A percentile compares a stretch with the other conserved stretches of the same genome.
Evolutionary conservation across 2,797 vertebrate genomes (phyloP).

Genomic region (Phalloptychus januarius): DNA sequence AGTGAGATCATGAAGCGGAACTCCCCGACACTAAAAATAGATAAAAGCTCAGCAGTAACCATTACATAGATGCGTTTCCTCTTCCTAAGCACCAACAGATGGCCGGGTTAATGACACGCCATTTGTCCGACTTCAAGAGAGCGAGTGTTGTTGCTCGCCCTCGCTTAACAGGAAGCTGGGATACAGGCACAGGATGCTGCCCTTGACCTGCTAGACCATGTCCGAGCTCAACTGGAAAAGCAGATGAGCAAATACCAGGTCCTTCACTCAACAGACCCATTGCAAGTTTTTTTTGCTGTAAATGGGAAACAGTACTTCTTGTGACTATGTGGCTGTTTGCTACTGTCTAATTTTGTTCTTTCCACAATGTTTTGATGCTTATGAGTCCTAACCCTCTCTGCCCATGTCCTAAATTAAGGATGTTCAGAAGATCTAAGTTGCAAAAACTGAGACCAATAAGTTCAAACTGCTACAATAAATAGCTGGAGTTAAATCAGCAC

Average conservation of each 20-base stretch:
- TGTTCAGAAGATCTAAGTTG: constrained; percentile 34
- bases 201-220: constrained; percentile 31
- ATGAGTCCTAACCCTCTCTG: constrained; percentile 10
- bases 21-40: constrained; percentile 70
- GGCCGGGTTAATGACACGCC: constrained; percentile 51
- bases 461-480: neutral
- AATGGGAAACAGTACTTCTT: constrained; percentile 15
- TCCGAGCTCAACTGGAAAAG: constrained; percentile 53
- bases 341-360: constrained; percentile 3
- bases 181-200: constrained; percentile 57
- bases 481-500: constrained; percentile 2
- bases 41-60: constrained; percentile 44
- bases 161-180: constrained; percentile 66
- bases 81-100: constrained; percentile 74
- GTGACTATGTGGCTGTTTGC: neutral
- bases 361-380: constrained; percentile 24
- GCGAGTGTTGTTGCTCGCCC: constrained; percentile 21
- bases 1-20: constrained; percentile 57
- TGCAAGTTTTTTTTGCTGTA: constrained; percentile 8
- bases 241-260: constrained; percentile 1
- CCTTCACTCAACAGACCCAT: constrained; percentile 14
- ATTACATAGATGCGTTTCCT: constrained; percentile 70
- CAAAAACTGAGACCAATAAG: constrained; percentile 24
- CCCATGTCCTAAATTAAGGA: constrained; percentile 12
- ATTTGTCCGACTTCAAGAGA: constrained; percentile 50